phyloP scores from a whole-genome alignment of 1,140 invertebrate species.

The Drosophila saltans region DNA sequence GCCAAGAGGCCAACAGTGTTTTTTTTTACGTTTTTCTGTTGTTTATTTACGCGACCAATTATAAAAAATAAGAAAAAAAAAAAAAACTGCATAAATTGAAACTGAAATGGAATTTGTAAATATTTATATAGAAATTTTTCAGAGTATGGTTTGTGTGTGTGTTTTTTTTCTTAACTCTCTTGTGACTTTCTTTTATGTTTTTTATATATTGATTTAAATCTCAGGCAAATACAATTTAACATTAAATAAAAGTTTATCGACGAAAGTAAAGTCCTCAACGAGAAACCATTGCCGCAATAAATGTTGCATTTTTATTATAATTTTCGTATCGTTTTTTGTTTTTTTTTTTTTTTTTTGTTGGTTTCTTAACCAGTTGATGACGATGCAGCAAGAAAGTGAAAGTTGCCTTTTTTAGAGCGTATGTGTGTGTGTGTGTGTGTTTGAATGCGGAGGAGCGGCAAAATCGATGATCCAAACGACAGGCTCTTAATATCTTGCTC shows the following conservation, averaged over 20 bases:
- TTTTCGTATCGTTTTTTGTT: conserved; percentile 20
- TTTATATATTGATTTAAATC: conserved; percentile 68
- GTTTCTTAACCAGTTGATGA: conserved; percentile 39
- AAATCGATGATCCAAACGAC: conserved; percentile 32
- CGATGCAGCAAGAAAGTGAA: conserved; percentile 64
- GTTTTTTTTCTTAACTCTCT: not conserved
- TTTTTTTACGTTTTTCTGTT: conserved; percentile 23
- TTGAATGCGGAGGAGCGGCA: not conserved
- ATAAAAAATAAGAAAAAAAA: not conserved
- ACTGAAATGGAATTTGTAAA: conserved; percentile 7
- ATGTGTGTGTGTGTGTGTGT: conserved; percentile 1
- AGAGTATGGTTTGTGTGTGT: conserved; percentile 39
- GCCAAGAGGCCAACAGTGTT: conserved; percentile 57
- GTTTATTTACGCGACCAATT: conserved; percentile 11
- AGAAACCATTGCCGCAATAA: conserved; percentile 47
- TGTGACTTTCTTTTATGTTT: conserved; percentile 58
- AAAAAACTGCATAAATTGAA: conserved; percentile 12
- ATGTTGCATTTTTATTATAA: conserved; percentile 80
- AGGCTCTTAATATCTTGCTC: conserved; percentile 44
- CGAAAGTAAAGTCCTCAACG: conserved; percentile 59
- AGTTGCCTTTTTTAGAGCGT: conserved; percentile 58
- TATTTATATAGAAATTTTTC: conserved; percentile 43
- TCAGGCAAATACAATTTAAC: conserved; percentile 59
- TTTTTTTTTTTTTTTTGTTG: conserved; percentile 16
- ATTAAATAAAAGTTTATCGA: conserved; percentile 60